Evolutionary conservation across 2,888 invertebrate genomes (phyloP), one percentile per base, ranked within the genome.

Genomic region (Campoletis raptor): DNA sequence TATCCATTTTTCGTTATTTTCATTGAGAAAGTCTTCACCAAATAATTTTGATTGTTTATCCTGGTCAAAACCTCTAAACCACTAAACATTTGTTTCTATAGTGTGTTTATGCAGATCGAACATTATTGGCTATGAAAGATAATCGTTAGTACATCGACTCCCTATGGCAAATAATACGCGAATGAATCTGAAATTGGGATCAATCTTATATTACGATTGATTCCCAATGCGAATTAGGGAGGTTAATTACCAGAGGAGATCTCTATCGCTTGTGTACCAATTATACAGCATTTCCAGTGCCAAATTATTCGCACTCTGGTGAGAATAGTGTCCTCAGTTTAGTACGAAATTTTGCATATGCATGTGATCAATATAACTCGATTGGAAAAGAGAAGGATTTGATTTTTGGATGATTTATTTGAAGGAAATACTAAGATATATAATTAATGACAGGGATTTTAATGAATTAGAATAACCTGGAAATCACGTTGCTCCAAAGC

Each of bases 121-220:
- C 69, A 42, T 76, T 40, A 42, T 76, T 52, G 42, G 30, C 15
- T 18, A 54, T 69, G 30, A 21, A 48, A 21, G 24, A 24, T 74
- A n/a, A 66, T 72, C 61, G 52, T 80, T 76, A 36, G 73, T 83
- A 74, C 48, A 52, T 67, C 18, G 54, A 45, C 54, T 61, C 18
- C 52, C 52, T 30, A 7, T 61, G 67, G 57, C 37, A 61, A 66
- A 81, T 70, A 52, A 85, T 82, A 79, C 21, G 79, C 81, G 82
- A 85, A 84, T 82, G 87, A 84, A 87, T 85, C 79, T 82, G 76
- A 77, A 84, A 85, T 85, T 84, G 76, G 82, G 85, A 82, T 87
- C 87, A 76, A 84, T 84, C 69, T 84, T 66, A 40, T 57, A 52
- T 79, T 76, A 67, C 61, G 82, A 84, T 84, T 85, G 84, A 70